Evolutionary conservation across 2,113 vertebrate genomes (phyloP), one percentile per base, ranked within the genome.

Genomic region (Amblyornis subalaris): DNA sequence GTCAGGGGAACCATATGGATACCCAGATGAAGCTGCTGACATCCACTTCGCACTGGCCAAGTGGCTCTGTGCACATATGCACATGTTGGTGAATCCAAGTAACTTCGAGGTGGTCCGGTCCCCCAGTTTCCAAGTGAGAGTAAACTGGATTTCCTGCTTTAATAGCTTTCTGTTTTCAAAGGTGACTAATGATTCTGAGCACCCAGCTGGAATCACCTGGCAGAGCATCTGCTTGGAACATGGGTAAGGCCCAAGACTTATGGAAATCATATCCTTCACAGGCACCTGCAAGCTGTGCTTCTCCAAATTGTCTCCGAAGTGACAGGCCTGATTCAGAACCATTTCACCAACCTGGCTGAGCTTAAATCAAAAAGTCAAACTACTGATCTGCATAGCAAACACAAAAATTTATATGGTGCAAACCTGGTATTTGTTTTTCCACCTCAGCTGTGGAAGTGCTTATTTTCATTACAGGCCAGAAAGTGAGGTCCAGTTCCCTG

Each of bases 41-140:
- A 76, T 20, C 8, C 42, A 61, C 42, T 31, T 16, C 45, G 50
- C 58, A 45, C 19, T 0, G 5, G 31, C 40, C 42, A 40, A 20
- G 9, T 35, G 70, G n/a, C 28, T 87, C 48, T 61, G 36, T 53
- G 20, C 42, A 20, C 26, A 44, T 3, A 36, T 8, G 2, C 47
- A 38, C 0, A 0, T 51, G 16, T 7, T 5, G 1, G 20, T 48
- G 36, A 85, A 45, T 33, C 29, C 42, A 53, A 29, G 44, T 12
- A 66, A 69, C 28, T 0, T 53, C 2, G 6, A 90, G 7, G 24
- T 44, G 12, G 36, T 75, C 45, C 40, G 28, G 48, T n/a, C 18
- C 24, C 12, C 17, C 24, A 33, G 17, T 7, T 67, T 53, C 50
- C 29, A 62, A 45, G 23, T 29, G 38, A 44, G 20, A 91, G n/a